Percentiles rank a stretch among this genome's conserved stretches.
Conservation (phyloP, 2,113 vertebrate genomes). For the Epinephelus fuscoguttatus region DNA sequence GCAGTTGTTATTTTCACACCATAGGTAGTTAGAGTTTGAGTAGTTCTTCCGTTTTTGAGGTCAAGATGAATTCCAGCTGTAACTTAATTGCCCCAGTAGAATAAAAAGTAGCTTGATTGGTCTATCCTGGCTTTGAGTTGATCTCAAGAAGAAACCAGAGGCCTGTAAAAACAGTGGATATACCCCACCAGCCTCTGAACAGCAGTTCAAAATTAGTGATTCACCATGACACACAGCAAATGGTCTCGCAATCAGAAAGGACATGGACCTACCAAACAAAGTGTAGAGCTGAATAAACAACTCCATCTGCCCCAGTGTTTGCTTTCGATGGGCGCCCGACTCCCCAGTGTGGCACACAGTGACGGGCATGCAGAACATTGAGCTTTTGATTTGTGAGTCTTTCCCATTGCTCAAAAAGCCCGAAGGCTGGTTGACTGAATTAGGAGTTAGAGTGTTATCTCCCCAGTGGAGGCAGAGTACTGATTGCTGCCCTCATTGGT, state of each 20-base stretch:
- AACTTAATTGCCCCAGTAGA: conserved; percentile 39
- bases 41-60: conserved; percentile 39
- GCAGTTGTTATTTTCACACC: conserved; percentile 4
- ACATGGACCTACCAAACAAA: conserved; percentile 63
- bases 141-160: conserved; percentile 11
- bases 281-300: conserved; percentile 70
- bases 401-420: conserved; percentile 69
- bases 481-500: conserved; percentile 84
- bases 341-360: conserved; percentile 54
- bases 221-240: conserved; percentile 57
- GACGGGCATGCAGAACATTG: conserved; percentile 68
- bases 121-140: conserved; percentile 23
- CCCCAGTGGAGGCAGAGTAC: conserved; percentile 64
- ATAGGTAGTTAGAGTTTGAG: not conserved
- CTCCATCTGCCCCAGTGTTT: conserved; percentile 65
- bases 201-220: conserved; percentile 60
- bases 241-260: conserved; percentile 64
- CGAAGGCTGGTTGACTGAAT: conserved; percentile 79
- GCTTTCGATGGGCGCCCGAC: conserved; percentile 48
- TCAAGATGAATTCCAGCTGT: conserved; percentile 26
- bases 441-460: conserved; percentile 82
- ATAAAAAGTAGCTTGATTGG: conserved; percentile 30
- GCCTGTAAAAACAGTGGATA: conserved; percentile 11
- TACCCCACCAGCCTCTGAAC: not conserved
- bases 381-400: conserved; percentile 76